These are phyloP conservation scores for Notocelia uddmanniana DNA, from an alignment of 2,888 invertebrate genomes.

Conservation along the genomic window DNA sequence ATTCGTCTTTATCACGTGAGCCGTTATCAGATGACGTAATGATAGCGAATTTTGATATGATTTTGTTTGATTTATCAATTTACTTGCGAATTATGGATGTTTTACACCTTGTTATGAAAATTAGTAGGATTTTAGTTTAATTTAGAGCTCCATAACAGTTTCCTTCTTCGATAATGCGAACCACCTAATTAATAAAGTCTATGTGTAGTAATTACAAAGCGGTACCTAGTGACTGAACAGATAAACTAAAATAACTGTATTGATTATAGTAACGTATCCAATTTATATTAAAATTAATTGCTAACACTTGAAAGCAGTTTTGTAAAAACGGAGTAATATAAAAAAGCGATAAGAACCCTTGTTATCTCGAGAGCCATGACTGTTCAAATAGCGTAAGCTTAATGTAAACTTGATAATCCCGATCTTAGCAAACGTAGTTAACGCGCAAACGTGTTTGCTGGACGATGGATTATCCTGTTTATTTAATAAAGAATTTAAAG, in stretches of 20 bases:
- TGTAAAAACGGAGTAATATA: not conserved
- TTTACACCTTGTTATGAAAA: too few relatives aligned
- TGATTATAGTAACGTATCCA: too few relatives aligned
- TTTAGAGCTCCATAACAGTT: not conserved
- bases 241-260: too few relatives aligned
- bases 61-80: constrained; percentile 48
- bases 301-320: not conserved
- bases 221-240: too few relatives aligned
- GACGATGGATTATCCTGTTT: constrained; percentile 10
- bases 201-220: not conserved
- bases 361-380: constrained; percentile 18
- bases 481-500: not conserved
- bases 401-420: not conserved
- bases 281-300: too few relatives aligned
- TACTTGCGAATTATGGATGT: constrained; percentile 5
- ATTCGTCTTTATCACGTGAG: constrained; percentile 61
- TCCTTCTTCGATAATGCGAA: constrained; percentile 4
- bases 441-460: not conserved
- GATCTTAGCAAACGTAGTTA: constrained; percentile 1
- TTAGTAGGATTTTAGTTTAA: not conserved
- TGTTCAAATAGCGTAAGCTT: constrained; percentile 20
- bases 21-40: constrained; percentile 57
- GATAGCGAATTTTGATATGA: constrained; percentile 52
- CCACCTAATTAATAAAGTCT: too few relatives aligned
- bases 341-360: not conserved